Evolutionary conservation across 2,113 vertebrate genomes (phyloP).

Genomic region (Brachypodius melanocephalos): DNA sequence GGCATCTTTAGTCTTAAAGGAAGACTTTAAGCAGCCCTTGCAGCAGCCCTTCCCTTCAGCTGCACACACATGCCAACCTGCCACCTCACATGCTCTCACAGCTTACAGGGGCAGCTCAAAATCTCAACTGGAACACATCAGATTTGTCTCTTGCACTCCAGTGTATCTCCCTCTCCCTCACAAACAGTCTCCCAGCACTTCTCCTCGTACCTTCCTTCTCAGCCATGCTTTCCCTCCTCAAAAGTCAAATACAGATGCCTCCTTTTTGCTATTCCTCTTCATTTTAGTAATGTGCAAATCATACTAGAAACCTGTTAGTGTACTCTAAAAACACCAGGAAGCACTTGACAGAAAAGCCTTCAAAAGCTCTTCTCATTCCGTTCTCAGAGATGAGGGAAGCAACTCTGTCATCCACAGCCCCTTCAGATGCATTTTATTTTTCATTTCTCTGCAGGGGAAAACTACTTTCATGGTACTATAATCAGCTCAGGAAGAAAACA

Average conservation of each 20-base stretch:
- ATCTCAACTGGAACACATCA: neutral
- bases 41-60: neutral
- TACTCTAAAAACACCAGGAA: neutral
- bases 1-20: neutral
- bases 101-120: neutral
- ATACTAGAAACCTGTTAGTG: neutral
- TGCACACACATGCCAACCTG: accelerated
- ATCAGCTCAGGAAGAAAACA: neutral
- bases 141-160: neutral
- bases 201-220: neutral
- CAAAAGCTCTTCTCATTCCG: neutral
- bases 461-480: neutral
- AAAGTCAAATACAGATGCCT: neutral
- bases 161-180: neutral
- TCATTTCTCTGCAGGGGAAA: neutral
- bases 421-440: neutral
- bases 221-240: neutral
- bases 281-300: neutral
- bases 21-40: too few species aligned
- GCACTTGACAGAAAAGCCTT: neutral
- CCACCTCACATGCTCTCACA: accelerated
- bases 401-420: neutral
- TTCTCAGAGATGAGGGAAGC: neutral
- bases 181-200: neutral
- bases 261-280: neutral